Conservation (phyloP, 1,140 invertebrate species). For the Danaus melanippus region DNA sequence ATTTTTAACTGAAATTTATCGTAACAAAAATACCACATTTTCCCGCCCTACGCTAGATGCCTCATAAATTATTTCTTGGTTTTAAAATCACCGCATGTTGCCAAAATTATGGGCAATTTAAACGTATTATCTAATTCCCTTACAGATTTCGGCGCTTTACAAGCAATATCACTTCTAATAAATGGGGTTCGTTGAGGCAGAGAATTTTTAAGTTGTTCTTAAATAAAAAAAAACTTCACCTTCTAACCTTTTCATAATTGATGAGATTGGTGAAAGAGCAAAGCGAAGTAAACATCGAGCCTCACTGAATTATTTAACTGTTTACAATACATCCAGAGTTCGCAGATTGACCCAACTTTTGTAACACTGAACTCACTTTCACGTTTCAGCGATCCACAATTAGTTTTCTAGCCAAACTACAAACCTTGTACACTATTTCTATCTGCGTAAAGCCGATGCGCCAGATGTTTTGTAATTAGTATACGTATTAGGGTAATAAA, state of each 20-base stretch:
- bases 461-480: constrained; percentile 26
- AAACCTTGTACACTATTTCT: constrained; percentile 16
- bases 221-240: constrained; percentile 14
- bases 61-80: too few species aligned
- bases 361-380: constrained; percentile 9
- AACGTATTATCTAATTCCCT: too few species aligned
- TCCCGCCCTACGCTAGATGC: too few species aligned
- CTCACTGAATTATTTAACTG: constrained; percentile 32
- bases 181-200: too few species aligned
- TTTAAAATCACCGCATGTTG: too few species aligned
- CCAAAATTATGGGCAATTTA: too few species aligned
- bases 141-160: too few species aligned
- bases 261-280: constrained; percentile 30
- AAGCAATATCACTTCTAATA: too few species aligned
- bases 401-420: constrained; percentile 13
- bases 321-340: constrained; percentile 35
- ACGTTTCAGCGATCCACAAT: constrained; percentile 8
- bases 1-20: too few species aligned
- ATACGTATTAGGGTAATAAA: constrained; percentile 9
- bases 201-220: neutral
- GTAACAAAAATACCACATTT: too few species aligned
- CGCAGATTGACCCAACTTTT: constrained; percentile 26
- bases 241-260: constrained; percentile 26
- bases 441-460: constrained; percentile 14
- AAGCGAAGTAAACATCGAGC: constrained; percentile 29